Conservation (phyloP, 2,113 vertebrate genomes). For the Meriones unguiculatus region DNA sequence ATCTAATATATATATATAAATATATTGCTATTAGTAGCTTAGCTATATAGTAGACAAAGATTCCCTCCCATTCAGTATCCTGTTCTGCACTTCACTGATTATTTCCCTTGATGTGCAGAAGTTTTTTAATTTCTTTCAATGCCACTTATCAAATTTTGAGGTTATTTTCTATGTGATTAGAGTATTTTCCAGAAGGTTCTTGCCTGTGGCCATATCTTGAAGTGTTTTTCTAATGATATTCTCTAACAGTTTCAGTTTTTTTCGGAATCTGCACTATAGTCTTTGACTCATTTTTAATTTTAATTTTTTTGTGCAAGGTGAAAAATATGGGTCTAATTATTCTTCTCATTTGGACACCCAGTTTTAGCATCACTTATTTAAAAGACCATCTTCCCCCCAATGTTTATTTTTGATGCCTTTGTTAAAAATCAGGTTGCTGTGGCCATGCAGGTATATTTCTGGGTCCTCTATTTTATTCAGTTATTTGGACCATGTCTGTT, state of each 20-base stretch:
- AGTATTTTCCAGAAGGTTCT: background rate
- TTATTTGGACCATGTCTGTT: background rate
- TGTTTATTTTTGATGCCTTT: background rate
- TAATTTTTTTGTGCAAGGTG: background rate
- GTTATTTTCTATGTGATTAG: background rate
- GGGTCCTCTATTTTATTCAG: background rate
- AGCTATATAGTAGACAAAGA: background rate
- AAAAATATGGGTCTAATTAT: background rate
- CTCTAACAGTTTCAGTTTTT: background rate
- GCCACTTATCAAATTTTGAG: background rate
- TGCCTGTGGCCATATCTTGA: background rate
- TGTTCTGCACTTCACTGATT: too few relatives aligned
- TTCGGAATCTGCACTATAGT: background rate
- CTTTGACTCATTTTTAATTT: background rate
- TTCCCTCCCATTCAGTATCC: background rate
- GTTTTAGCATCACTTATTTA: background rate
- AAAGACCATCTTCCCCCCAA: background rate
- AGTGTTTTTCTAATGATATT: background rate
- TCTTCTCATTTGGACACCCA: background rate
- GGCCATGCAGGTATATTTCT: background rate
- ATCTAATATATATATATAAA: too few relatives aligned
- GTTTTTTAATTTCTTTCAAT: background rate
- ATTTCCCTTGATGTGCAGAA: background rate
- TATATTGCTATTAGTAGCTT: background rate
- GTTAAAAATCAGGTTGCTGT: background rate